Base-by-base conservation (phyloP, 2,888 invertebrate genomes). In the Rotaria sp. region DNA sequence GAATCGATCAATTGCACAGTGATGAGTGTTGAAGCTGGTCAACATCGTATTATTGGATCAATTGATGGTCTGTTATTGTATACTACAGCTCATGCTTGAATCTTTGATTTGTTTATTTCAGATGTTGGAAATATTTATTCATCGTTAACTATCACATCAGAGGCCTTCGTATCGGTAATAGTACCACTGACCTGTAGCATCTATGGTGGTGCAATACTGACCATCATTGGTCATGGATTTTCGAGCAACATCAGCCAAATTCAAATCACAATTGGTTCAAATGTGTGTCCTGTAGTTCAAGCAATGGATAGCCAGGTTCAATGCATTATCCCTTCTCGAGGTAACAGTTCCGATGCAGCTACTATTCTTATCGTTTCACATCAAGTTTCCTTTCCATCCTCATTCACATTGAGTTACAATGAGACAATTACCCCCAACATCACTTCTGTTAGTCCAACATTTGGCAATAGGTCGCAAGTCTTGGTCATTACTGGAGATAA, bases 141-240 rank as follows among this genome's bases (percentile, higher is more conserved):
- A 45, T 21, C 26, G 8, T 21, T 38, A 15, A 84, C 26, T 30
- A 41, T 67, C 50, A 84, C 84, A n/a, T 86, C 59, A 10, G 38
- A 50, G 26, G 38, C 84, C 26, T 26, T 24, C 15, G 26, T 38
- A 18, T n/a, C 41, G 1, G 38, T 38, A 5, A 45, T 85, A 15
- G 30, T 30, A 13, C 86, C 86, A 50, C 11, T 11, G 15, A 48
- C 18, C 2, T 26, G 52, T 80, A 75, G 86, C 11, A 85, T 55
- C n/a, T 85, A 75, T 26, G 86, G 86, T n/a, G 86, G 86, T 48
- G 55, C 38, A 10, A 55, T 45, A 26, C 11, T 86, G 10, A 75
- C n/a, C 26, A 86, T 86, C 10, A 57, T 38, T 84, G 86, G 86
- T 15, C 85, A 85, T 48, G 86, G 86, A 11, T 86, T 86, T 24